These are phyloP conservation scores for Drosophila neocordata DNA, from an alignment of 1,140 invertebrate genomes.

Conservation along the genomic window DNA sequence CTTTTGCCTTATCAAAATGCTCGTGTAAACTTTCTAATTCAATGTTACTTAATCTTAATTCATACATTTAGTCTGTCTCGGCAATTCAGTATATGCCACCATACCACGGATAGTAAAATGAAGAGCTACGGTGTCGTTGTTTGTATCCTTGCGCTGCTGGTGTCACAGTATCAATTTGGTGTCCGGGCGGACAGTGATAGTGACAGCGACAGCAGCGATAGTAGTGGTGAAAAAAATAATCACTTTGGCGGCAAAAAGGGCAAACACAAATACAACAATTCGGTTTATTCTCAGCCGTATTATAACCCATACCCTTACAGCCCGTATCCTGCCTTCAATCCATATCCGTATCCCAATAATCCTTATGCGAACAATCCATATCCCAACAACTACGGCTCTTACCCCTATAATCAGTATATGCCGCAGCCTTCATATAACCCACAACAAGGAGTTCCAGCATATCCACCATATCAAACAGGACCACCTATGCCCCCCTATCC, in stretches of 20 bases:
- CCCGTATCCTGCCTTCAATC: slow-evolving; percentile 4
- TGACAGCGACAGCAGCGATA: slow-evolving; percentile 39
- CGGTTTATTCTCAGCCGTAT: slow-evolving; percentile 27
- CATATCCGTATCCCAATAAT: slow-evolving; percentile 16
- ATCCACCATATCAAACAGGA: slow-evolving; percentile 21
- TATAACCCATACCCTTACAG: slow-evolving; percentile 6
- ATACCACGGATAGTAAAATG: slow-evolving; percentile 10
- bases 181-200: slow-evolving; percentile 42
- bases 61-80: slow-evolving; percentile 6
- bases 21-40: neutral
- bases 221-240: slow-evolving; percentile 28
- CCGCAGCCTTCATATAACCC: slow-evolving; percentile 11
- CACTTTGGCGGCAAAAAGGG: slow-evolving; percentile 19
- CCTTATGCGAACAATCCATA: slow-evolving; percentile 26
- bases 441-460: slow-evolving; percentile 1
- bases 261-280: slow-evolving; percentile 55
- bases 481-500: neutral
- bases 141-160: slow-evolving; percentile 38
- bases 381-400: slow-evolving; percentile 22
- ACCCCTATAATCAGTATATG: slow-evolving; percentile 30
- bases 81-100: slow-evolving; percentile 5
- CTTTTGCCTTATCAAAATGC: neutral
- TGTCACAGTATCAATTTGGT: neutral
- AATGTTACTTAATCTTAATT: slow-evolving; percentile 8
- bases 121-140: slow-evolving; percentile 22